These are phyloP conservation scores for Suncus etruscus DNA, from an alignment of 2,113 vertebrate species.

Conservation along the genomic window DNA sequence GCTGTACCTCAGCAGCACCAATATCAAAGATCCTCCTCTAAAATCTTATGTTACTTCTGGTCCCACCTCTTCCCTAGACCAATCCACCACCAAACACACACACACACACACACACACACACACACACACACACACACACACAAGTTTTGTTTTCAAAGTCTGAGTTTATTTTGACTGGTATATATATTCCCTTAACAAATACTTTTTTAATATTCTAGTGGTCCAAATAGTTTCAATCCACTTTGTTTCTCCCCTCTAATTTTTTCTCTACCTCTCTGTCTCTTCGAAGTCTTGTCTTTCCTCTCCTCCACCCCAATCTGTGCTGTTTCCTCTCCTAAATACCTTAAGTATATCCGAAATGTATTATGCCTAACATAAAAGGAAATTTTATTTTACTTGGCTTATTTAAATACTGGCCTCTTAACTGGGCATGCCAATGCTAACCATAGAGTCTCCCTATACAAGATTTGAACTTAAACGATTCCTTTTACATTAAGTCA, in stretches of 20 bases:
- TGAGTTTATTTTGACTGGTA: not conserved
- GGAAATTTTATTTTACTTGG: not conserved
- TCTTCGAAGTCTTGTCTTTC: no score
- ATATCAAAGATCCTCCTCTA: no score
- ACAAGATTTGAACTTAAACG: conserved; percentile 5
- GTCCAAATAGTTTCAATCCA: not conserved
- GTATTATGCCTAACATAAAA: not conserved
- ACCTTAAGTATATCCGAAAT: not conserved
- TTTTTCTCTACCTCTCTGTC: not conserved
- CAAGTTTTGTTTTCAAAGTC: no score
- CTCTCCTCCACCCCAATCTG: no score
- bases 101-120: no score
- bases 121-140: no score
- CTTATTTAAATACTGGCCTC: not conserved
- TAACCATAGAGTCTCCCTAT: not conserved
- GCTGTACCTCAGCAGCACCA: no score
- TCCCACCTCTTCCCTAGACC: not conserved
- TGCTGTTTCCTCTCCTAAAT: not conserved
- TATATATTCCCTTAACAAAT: not conserved
- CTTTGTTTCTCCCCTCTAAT: not conserved
- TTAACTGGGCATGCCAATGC: not conserved
- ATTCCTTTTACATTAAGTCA: conserved; percentile 23
- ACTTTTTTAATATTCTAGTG: not conserved
- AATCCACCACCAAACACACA: not conserved
- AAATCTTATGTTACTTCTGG: not conserved